These are phyloP conservation scores for Lithophane ornitopus DNA, from an alignment of 2,888 invertebrate species.

Conservation along the genomic window DNA sequence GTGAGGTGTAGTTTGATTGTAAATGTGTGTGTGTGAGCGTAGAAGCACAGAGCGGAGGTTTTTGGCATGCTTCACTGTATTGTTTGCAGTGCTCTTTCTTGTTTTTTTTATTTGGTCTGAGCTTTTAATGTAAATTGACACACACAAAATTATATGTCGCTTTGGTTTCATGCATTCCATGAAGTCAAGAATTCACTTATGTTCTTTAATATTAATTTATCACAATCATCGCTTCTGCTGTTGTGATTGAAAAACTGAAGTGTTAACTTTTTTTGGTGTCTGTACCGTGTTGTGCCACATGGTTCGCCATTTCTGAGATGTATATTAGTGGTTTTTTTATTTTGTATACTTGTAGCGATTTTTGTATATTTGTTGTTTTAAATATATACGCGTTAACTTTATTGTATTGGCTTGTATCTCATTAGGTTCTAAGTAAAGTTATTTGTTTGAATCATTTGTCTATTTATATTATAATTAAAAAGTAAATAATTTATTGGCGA, in stretches of 20 bases:
- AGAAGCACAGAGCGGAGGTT: too few species aligned
- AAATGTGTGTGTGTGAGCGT: too few species aligned
- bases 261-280: background rate
- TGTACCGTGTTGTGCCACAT: background rate
- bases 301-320: slow-evolving; percentile 10
- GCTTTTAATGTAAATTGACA: background rate
- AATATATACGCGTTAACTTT: slow-evolving; percentile 17
- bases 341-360: slow-evolving; percentile 34
- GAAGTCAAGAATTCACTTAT: background rate
- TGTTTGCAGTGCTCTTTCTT: too few species aligned
- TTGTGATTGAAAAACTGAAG: background rate
- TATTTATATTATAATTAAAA: slow-evolving; percentile 14
- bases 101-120: too few species aligned
- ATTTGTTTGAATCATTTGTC: slow-evolving; percentile 50
- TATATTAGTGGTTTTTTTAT: slow-evolving; percentile 5
- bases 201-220: background rate
- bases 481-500: slow-evolving; percentile 10
- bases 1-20: too few species aligned
- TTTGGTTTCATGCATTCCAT: background rate
- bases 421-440: slow-evolving; percentile 66
- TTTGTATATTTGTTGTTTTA: slow-evolving; percentile 22
- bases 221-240: background rate
- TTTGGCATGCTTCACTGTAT: too few species aligned
- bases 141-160: background rate
- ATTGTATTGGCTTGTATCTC: slow-evolving; percentile 64